phyloP scores from a whole-genome alignment of 2,797 vertebrate species.

The Eulemur mongoz region DNA sequence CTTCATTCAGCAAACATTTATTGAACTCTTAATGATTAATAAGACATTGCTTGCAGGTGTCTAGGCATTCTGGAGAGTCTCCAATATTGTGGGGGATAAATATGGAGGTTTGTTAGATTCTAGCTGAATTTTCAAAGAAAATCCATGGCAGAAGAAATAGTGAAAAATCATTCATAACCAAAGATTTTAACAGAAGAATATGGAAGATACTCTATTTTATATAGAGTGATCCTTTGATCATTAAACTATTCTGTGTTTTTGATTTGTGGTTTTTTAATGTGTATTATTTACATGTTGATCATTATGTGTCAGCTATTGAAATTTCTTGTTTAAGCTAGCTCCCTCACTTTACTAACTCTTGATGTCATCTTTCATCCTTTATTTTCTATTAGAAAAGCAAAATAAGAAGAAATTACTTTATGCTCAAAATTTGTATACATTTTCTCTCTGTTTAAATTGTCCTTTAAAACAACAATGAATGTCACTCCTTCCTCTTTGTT shows the following conservation, averaged over 20 bases:
- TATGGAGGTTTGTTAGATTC: background rate
- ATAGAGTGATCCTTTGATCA: background rate
- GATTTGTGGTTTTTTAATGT: background rate
- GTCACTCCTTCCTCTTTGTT: background rate
- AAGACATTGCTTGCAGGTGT: background rate
- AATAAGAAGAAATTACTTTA: background rate
- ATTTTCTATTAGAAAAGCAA: slow-evolving; percentile 40
- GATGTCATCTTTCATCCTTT: background rate
- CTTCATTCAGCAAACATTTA: slow-evolving; percentile 31
- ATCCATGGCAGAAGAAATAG: background rate
- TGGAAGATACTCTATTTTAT: background rate
- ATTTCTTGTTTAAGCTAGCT: background rate
- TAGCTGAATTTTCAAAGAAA: slow-evolving; percentile 8
- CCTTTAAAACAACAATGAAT: slow-evolving; percentile 19
- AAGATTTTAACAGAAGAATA: background rate
- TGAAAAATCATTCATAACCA: background rate
- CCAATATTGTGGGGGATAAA: background rate
- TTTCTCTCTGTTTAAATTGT: background rate
- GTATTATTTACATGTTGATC: background rate
- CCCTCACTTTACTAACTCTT: background rate
- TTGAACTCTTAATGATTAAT: background rate
- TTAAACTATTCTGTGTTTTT: background rate
- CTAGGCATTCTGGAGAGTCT: background rate
- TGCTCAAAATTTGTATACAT: background rate
- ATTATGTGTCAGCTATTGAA: background rate